These are phyloP conservation scores for Blastomussa wellsi DNA, from an alignment of 92 coral and sea anemone genomes.

Conservation along the genomic window DNA sequence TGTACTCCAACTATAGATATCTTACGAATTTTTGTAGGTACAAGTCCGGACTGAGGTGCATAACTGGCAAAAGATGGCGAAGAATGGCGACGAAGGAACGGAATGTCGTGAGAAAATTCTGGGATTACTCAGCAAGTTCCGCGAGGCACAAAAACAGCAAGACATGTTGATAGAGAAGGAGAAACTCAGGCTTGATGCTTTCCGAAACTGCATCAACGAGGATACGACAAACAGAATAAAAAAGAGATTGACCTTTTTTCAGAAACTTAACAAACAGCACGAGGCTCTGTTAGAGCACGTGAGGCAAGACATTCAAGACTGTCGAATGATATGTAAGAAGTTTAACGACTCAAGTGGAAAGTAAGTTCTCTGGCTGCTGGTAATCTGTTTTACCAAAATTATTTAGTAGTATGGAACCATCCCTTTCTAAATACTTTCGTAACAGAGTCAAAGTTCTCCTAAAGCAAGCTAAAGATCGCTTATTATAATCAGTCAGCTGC, in stretches of 20 bases:
- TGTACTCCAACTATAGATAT: background rate
- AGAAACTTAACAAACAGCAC: conserved; percentile 81
- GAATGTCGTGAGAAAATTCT: conserved; percentile 90
- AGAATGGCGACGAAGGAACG: conserved; percentile 79
- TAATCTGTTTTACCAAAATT: too few relatives aligned
- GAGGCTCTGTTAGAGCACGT: conserved; percentile 85
- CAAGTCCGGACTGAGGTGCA: conserved; percentile 88
- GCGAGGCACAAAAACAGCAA: conserved; percentile 88
- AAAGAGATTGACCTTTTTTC: conserved; percentile 87
- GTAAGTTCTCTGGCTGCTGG: conserved; percentile 39
- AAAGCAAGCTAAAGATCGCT: too few relatives aligned
- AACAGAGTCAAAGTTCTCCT: background rate
- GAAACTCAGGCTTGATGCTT: conserved; percentile 88
- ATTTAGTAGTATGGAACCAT: background rate
- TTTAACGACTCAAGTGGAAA: conserved; percentile 77
- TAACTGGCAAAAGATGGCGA: conserved; percentile 84
- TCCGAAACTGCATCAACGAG: conserved; percentile 93
- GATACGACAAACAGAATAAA: conserved; percentile 93
- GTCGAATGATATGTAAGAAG: conserved; percentile 87
- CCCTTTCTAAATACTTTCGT: background rate
- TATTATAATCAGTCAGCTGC: too few relatives aligned
- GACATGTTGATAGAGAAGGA: conserved; percentile 89
- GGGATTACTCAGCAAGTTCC: conserved; percentile 77
- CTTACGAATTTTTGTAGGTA: conserved; percentile 48
- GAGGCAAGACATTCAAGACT: conserved; percentile 92